These are phyloP conservation scores for Leiothrix lutea DNA, from an alignment of 2,113 vertebrate genomes.

Conservation along the genomic window DNA sequence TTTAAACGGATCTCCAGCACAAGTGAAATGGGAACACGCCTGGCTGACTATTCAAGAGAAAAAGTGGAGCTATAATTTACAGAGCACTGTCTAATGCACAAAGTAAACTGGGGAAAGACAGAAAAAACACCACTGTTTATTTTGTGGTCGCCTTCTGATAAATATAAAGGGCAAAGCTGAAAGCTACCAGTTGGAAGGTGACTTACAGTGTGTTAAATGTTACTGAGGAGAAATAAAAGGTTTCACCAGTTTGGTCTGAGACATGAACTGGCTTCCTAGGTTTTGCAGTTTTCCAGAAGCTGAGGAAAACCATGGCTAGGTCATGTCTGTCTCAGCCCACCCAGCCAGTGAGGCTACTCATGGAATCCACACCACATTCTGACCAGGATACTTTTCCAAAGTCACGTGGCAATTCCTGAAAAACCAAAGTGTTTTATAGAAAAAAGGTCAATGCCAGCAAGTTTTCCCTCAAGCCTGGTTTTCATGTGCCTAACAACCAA, in stretches of 20 bases:
- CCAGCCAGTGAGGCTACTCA: neutral
- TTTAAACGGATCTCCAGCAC: neutral
- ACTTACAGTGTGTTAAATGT: neutral
- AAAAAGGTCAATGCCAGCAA: neutral
- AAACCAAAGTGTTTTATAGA: neutral
- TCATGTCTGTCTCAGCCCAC: neutral
- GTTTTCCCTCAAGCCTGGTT: neutral
- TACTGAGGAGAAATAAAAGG: neutral
- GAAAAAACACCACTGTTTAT: neutral
- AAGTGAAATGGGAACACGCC: neutral
- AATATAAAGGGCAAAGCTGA: neutral
- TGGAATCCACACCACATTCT: neutral
- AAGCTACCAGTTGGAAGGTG: neutral
- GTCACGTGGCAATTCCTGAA: neutral
- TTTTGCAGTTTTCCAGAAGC: neutral
- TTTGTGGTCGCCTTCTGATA: neutral
- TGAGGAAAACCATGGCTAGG: neutral
- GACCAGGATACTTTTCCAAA: neutral
- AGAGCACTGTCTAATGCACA: constrained; percentile 1
- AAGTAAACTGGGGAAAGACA: neutral
- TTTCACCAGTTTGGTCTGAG: neutral
- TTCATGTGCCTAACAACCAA: neutral
- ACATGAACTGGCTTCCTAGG: neutral
- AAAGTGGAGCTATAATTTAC: neutral
- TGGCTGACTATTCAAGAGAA: neutral